Conservation (phyloP, 2,888 invertebrate genomes). For the Fissipunctia ypsillon region DNA sequence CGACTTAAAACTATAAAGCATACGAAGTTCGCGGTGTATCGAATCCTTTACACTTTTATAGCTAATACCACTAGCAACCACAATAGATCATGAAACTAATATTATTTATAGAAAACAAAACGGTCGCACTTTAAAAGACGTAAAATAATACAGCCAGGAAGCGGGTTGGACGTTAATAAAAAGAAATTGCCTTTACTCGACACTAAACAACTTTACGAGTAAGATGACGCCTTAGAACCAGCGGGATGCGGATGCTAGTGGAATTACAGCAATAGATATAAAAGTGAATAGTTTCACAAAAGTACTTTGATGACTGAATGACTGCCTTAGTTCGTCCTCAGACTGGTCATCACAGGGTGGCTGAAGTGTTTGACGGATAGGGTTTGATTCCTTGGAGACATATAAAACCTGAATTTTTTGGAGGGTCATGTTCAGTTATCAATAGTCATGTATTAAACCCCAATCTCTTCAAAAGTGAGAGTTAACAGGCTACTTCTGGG, state of each 20-base stretch:
- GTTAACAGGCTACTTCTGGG: no score
- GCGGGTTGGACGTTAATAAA: conserved; percentile 76
- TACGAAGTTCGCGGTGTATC: neutral
- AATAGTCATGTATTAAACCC: neutral
- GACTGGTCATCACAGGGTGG: neutral
- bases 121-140: conserved; percentile 60
- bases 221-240: conserved; percentile 46
- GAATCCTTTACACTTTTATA: neutral
- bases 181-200: conserved; percentile 78
- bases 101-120: conserved; percentile 60
- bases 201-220: conserved; percentile 82
- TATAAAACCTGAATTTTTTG: neutral
- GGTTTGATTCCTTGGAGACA: neutral
- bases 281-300: neutral
- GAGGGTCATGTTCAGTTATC: neutral
- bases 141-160: conserved; percentile 76
- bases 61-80: conserved; percentile 5
- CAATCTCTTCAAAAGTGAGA: no score
- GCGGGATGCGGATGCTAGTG: conserved; percentile 28
- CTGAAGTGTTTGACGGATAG: neutral
- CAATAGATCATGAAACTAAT: conserved; percentile 51
- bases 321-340: neutral
- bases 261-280: neutral
- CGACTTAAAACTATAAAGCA: neutral
- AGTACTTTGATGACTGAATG: neutral